Conservation (phyloP, 2,888 invertebrate genomes). For the Nomada ferruginata region DNA sequence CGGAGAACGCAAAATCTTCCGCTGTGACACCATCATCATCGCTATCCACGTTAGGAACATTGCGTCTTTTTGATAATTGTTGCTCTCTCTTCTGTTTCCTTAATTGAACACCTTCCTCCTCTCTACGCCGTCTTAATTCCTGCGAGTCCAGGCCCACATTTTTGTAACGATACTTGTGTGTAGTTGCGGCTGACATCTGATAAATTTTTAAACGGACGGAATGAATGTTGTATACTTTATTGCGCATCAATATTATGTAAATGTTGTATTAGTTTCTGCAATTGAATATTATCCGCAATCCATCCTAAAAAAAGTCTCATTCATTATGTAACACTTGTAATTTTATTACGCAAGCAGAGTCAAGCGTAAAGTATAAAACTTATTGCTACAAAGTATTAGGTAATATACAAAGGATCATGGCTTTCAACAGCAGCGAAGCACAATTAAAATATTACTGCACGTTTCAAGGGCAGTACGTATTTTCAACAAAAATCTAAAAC, state of each 20-base stretch:
- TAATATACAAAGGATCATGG: neutral
- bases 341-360: neutral
- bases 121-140: slow-evolving; percentile 95
- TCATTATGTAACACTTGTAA: slow-evolving; percentile 20
- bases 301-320: neutral
- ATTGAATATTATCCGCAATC: neutral
- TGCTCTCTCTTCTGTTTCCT: slow-evolving; percentile 98
- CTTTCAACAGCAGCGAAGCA: neutral
- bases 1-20: slow-evolving; percentile 75
- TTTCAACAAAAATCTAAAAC: neutral
- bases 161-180: slow-evolving; percentile 96
- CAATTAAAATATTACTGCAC: neutral
- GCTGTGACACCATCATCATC: slow-evolving; percentile 79
- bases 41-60: slow-evolving; percentile 87
- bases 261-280: neutral
- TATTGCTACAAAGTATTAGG: neutral
- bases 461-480: neutral
- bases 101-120: slow-evolving; percentile 98
- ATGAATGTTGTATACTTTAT: neutral
- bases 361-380: neutral
- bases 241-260: neutral
- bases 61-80: slow-evolving; percentile 95
- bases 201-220: slow-evolving; percentile 42
- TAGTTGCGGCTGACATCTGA: slow-evolving; percentile 91
- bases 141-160: slow-evolving; percentile 96